Evolutionary conservation across 2,797 vertebrate species (phyloP).

Genomic region (Sternotherus odoratus): DNA sequence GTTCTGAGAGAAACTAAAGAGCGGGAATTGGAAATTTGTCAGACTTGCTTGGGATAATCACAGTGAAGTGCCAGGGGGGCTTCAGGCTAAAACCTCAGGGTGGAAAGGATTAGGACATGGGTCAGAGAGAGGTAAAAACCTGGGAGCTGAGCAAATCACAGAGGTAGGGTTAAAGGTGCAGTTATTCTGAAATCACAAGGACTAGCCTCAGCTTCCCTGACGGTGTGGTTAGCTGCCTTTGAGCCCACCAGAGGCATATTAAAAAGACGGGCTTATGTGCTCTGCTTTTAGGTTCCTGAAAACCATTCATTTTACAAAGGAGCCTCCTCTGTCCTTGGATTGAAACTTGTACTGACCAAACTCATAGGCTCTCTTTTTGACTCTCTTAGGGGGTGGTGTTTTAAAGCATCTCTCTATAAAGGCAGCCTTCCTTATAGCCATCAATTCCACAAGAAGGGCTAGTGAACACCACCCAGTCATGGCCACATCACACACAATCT

Average conservation of each 20-base stretch:
- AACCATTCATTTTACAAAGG: background rate
- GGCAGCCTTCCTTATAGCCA: background rate
- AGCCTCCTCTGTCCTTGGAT: no score
- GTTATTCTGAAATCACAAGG: background rate
- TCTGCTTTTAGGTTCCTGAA: background rate
- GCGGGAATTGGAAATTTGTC: background rate
- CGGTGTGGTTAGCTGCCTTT: background rate
- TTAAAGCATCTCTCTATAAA: background rate
- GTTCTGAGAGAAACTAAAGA: background rate
- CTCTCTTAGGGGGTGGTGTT: background rate
- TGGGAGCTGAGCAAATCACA: background rate
- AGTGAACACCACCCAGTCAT: background rate
- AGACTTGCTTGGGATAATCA: background rate
- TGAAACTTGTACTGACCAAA: background rate
- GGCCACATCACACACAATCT: background rate
- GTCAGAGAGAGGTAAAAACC: background rate
- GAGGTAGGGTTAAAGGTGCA: background rate
- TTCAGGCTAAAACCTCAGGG: background rate
- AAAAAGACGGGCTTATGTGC: background rate
- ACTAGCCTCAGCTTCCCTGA: background rate
- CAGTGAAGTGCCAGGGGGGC: background rate
- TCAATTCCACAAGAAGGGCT: background rate
- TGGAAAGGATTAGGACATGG: background rate
- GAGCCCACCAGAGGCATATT: background rate
- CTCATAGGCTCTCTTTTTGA: background rate